These are phyloP conservation scores for Caenorhabditis plicata DNA, from an alignment of 2,888 invertebrate genomes.

Conservation along the genomic window DNA sequence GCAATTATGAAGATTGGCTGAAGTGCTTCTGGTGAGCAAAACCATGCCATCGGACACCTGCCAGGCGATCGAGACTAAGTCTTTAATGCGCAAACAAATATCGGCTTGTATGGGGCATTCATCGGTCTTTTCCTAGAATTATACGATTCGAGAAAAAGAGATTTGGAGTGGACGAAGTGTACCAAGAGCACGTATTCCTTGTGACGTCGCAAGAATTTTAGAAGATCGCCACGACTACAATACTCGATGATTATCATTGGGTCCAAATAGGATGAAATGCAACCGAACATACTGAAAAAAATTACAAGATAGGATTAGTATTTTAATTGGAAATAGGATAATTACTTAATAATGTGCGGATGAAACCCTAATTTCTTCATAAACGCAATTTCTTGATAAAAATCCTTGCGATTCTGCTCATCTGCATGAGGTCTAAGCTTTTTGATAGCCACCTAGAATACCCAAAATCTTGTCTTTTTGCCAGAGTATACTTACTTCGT, in stretches of 20 bases:
- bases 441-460: constrained; percentile 44
- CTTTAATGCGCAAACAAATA: constrained; percentile 45
- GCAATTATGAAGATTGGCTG: too few relatives aligned
- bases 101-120: constrained; percentile 48
- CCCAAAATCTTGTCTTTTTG: background rate
- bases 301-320: background rate
- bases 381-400: constrained; percentile 56
- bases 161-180: background rate
- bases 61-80: constrained; percentile 54
- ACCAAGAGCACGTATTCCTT: constrained; percentile 38
- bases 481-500: too few relatives aligned
- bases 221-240: constrained; percentile 50
- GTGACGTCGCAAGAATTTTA: constrained; percentile 42
- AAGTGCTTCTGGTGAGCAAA: background rate
- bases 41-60: constrained; percentile 55
- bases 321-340: background rate
- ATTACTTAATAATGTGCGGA: constrained; percentile 40
- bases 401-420: constrained; percentile 46
- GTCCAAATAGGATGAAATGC: constrained; percentile 44
- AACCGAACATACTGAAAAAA: constrained; percentile 47
- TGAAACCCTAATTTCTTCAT: constrained; percentile 57
- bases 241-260: constrained; percentile 54
- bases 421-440: constrained; percentile 52
- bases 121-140: constrained; percentile 30
- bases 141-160: background rate